Percentiles rank a stretch among this genome's conserved stretches.
Conservation (phyloP, 1,140 invertebrate genomes). For the Temnothorax longispinosus region DNA sequence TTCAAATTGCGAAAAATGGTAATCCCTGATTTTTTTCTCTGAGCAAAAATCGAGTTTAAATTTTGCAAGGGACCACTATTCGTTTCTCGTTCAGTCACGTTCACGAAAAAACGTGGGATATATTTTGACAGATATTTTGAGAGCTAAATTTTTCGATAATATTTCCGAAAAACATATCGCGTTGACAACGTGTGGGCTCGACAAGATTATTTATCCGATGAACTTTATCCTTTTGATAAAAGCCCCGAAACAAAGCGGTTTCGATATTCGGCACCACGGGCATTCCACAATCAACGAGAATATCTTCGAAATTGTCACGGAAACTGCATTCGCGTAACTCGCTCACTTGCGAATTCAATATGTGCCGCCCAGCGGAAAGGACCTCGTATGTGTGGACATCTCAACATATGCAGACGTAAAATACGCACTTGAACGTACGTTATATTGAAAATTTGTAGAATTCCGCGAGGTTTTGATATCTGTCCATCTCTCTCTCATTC, state of each 20-base stretch:
- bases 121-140: neutral
- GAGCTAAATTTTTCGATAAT: neutral
- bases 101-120: neutral
- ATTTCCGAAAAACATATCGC: neutral
- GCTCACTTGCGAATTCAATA: neutral
- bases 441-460: constrained; percentile 31
- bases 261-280: constrained; percentile 38
- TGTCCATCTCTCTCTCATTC: neutral
- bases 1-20: neutral
- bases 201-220: constrained; percentile 60
- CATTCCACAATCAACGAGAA: constrained; percentile 35
- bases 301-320: neutral
- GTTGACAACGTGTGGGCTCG: too few relatives aligned
- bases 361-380: too few relatives aligned
- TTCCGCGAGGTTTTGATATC: neutral
- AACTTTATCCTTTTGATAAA: constrained; percentile 22
- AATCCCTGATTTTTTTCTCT: neutral
- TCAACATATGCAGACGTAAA: neutral
- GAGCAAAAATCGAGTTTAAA: neutral
- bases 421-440: neutral
- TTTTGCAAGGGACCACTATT: neutral
- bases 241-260: constrained; percentile 4
- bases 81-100: neutral
- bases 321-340: constrained; percentile 44
- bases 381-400: neutral